Base-by-base conservation (phyloP, 2,113 vertebrate genomes). In the Macquaria ambigua region DNA sequence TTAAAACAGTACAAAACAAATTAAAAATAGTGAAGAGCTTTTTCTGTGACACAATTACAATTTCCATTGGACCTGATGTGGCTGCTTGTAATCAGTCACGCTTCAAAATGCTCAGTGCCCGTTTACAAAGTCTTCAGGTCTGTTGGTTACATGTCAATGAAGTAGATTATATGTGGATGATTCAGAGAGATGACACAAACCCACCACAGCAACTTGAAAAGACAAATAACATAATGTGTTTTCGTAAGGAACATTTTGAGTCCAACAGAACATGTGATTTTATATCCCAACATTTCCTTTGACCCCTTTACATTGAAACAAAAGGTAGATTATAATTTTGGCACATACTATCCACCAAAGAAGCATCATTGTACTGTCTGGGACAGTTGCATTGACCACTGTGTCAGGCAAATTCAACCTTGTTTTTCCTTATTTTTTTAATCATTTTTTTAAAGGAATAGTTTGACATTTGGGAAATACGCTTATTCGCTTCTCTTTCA, bases 1-100 rank as follows among this genome's bases (percentile, higher is more conserved):
- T 74, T 70, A 86, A 88, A 85, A 83, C 61, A 53, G 46, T 72
- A 83, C 37, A 90, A 83, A 85, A 75, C 55, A 92, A 73, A 78
- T 62, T 8, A 70, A 61, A 78, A 79, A 85, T 62, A 73, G 77
- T 87, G 41, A 86, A 88, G 80, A 84, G 64, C 41, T 80, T 87
- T 23, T 52, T 79, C 59, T 71, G 31, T 80, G 71, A 82, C 56
- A 75, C 71, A 78, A 41, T 84, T 84, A 93, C 81, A 90, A 74
- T 83, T 92, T 85, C 77, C 68, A 37, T 82, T 66, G 66, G 53
- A 77, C 66, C 72, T 46, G 79, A 87, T 81, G 62, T 77, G 79
- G 70, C 82, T 77, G 68, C 63, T 56, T 41, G 66, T 52, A 43
- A 52, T 74, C 68, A 37, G 79, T 73, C 59, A 28, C n/a, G 2